A percentile compares a stretch with the other conserved stretches of the same genome.
Conservation (phyloP, 2,113 vertebrate genomes). For the Tringa solitaria region DNA sequence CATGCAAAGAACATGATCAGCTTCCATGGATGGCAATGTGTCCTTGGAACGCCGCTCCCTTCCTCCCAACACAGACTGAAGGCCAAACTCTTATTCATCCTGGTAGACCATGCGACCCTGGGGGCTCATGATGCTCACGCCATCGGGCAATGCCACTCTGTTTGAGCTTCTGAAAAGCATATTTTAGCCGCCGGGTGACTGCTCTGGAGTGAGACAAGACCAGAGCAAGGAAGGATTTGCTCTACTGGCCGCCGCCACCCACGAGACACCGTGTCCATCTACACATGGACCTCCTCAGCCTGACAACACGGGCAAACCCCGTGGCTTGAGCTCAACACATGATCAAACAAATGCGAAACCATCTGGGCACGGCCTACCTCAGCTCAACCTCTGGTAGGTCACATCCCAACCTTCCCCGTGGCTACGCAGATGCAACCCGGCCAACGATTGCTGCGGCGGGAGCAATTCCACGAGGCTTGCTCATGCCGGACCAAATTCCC, state of each 20-base stretch:
- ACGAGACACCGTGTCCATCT: background rate
- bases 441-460: fast-evolving
- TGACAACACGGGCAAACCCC: fast-evolving
- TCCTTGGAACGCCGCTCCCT: background rate
- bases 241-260: background rate
- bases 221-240: background rate
- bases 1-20: background rate
- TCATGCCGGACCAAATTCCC: background rate
- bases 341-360: background rate
- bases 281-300: background rate
- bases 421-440: background rate
- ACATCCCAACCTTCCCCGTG: background rate
- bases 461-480: background rate
- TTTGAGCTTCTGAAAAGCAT: background rate
- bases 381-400: background rate
- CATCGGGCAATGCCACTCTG: fast-evolving
- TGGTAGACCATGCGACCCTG: fast-evolving
- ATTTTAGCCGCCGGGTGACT: background rate
- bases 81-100: background rate
- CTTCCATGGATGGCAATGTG: background rate
- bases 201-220: background rate
- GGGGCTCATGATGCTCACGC: too few species aligned
- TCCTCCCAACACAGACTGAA: background rate
- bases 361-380: background rate
- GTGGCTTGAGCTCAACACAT: background rate